phyloP scores from a whole-genome alignment of 2,113 vertebrate genomes.

The Chloropsis cyanopogon region DNA sequence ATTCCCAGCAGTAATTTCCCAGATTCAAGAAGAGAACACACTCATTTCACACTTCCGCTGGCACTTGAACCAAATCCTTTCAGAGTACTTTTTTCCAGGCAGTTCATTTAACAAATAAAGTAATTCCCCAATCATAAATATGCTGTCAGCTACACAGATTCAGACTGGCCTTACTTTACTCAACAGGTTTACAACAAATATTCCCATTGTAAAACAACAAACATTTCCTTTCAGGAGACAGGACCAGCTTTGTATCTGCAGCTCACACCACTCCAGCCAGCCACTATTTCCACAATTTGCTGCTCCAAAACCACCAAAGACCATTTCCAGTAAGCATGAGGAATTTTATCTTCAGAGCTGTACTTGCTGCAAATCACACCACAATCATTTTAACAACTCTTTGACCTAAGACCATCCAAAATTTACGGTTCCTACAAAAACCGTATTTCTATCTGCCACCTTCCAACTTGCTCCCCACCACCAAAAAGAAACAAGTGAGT shows the following conservation, averaged over 20 bases:
- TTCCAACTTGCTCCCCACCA: background rate
- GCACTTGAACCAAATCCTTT: background rate
- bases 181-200: background rate
- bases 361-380: background rate
- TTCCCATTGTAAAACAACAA: background rate
- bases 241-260: background rate
- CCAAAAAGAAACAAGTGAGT: background rate
- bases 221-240: background rate
- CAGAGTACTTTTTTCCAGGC: background rate
- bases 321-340: accelerated
- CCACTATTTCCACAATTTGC: background rate
- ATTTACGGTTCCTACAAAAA: background rate
- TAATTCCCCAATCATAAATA: background rate
- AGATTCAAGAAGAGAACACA: background rate
- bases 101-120: background rate
- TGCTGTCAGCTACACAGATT: background rate
- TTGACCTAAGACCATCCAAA: background rate
- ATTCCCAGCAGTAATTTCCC: background rate
- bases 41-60: background rate
- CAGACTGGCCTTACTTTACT: background rate
- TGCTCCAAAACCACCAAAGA: background rate
- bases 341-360: background rate
- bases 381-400: background rate
- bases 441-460: background rate
- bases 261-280: background rate